Percentiles rank a stretch among this genome's conserved stretches.
Evolutionary conservation across 2,797 vertebrate genomes (phyloP).

Genomic region (Saxicola maurus): DNA sequence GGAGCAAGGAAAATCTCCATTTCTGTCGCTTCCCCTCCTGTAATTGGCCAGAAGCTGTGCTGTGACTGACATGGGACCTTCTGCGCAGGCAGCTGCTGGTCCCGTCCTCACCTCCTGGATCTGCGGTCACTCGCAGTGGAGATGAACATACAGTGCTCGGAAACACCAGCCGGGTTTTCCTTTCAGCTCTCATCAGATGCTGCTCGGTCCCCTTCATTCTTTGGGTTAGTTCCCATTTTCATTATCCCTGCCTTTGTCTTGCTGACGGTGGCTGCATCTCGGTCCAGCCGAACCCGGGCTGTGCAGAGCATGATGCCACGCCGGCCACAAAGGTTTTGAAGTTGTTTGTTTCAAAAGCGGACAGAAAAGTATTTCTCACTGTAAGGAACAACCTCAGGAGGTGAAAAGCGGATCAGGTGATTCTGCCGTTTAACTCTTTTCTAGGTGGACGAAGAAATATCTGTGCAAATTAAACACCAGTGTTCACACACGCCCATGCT

Average conservation of each 20-base stretch:
- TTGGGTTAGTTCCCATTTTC: background rate
- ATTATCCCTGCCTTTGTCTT: background rate
- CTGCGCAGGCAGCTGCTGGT: background rate
- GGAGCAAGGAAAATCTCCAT: background rate
- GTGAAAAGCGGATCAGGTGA: background rate
- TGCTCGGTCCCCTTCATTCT: background rate
- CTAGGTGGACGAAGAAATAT: background rate
- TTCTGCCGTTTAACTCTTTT: background rate
- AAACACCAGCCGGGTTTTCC: background rate
- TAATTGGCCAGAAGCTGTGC: background rate
- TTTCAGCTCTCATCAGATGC: background rate
- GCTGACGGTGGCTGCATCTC: background rate
- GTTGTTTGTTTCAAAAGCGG: background rate
- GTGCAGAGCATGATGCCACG: background rate
- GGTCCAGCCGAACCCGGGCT: background rate
- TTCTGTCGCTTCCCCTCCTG: background rate
- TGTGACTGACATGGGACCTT: background rate
- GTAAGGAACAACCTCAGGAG: background rate
- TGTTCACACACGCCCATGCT: fast-evolving
- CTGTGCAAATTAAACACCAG: background rate
- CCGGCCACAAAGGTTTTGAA: background rate
- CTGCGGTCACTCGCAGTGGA: background rate
- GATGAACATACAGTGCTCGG: background rate
- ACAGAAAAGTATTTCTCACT: background rate
- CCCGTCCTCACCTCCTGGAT: background rate